Evolutionary conservation across 2,888 invertebrate genomes (phyloP).

Genomic region (Microplitis deprimator): DNA sequence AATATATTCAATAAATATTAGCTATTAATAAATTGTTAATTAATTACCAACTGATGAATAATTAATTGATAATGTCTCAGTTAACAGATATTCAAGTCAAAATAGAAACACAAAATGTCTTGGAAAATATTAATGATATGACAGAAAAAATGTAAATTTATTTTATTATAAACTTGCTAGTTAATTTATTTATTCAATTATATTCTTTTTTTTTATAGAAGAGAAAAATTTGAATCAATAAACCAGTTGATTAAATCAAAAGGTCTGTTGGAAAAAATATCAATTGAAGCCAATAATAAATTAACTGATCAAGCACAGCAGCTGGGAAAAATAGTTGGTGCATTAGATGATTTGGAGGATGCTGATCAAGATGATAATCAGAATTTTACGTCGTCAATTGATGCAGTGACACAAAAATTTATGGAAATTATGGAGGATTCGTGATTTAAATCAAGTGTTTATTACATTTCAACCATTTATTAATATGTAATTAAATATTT

Average conservation of each 20-base stretch:
- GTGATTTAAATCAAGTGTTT: neutral
- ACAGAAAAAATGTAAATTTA: conserved; percentile 51
- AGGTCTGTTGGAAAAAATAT: conserved; percentile 51
- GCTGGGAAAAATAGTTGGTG: conserved; percentile 40
- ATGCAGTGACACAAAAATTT: conserved; percentile 46
- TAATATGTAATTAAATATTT: too few species aligned
- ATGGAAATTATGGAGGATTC: conserved; percentile 34
- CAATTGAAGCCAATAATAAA: conserved; percentile 46
- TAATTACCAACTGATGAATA: neutral
- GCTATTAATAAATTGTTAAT: too few species aligned
- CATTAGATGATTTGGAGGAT: conserved; percentile 31
- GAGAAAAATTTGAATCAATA: conserved; percentile 53
- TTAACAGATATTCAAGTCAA: conserved; percentile 38
- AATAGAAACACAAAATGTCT: conserved; percentile 50
- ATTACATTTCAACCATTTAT: too few species aligned
- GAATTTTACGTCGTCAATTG: conserved; percentile 18
- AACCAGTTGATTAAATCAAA: conserved; percentile 46
- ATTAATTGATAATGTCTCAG: conserved; percentile 36
- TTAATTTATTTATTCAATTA: neutral
- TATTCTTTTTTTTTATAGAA: conserved; percentile 49
- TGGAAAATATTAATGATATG: conserved; percentile 48
- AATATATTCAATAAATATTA: too few species aligned
- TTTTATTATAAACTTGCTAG: conserved; percentile 4
- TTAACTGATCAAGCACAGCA: conserved; percentile 43
- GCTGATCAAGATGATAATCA: conserved; percentile 20